Base-by-base conservation (phyloP, 2,113 vertebrate genomes). In the Hippocampus comes region DNA sequence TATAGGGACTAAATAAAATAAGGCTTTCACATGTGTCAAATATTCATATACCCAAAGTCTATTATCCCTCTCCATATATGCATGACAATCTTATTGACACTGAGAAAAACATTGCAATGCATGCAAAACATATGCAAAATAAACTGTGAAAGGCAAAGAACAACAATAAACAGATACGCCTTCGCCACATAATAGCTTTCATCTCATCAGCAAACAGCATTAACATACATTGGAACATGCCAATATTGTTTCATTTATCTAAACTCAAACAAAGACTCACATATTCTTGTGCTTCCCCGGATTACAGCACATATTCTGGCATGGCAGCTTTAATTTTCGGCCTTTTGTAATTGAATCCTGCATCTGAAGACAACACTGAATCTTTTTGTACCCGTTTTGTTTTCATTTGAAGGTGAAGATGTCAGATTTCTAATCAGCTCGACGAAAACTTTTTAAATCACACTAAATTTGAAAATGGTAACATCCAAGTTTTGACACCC, bases 271-370 rank as follows among this genome's bases (percentile, higher is more conserved):
- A 64, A 49, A 61, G 46, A 34, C 56, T 67, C 56, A 64, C 42
- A 46, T 67, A 14, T 76, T 60, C n/a, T 12, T 34, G 30, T 11
- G 30, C 21, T 53, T 41, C 25, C 78, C 55, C 48, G 59, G 53
- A 60, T 67, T 21, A 81, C 75, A 73, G 63, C 25, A 67, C 14
- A 30, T 10, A 76, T 38, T 73, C 56, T 72, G 63, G 56, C 63
- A 71, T 67, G 27, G 69, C 64, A 68, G 20, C 30, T 71, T 73
- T 67, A 72, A 81, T 82, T 70, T 57, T 68, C 74, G 56, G 64
- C 65, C 64, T 68, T 71, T 78, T 64, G 53, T 53, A 68, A 71
- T 76, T 73, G 17, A 34, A 18, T 9, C 34, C 34, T 38, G 18
- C 18, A 43, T n/a, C 4, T 2, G 4, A 10, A 64, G 10, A 42